Conservation (phyloP, 2,113 vertebrate species). For the Pipa parva region DNA sequence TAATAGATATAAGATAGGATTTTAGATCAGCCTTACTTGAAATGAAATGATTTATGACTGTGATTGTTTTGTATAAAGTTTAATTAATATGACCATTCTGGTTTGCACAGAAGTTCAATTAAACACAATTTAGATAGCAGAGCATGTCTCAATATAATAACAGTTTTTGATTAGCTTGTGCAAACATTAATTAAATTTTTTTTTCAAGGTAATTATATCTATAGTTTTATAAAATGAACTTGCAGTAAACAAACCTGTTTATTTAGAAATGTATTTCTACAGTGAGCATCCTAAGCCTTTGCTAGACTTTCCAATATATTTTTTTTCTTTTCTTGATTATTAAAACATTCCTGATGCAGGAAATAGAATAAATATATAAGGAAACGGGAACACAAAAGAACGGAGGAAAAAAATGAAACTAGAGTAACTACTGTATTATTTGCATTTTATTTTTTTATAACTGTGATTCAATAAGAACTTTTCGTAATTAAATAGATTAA, state of each 20-base stretch:
- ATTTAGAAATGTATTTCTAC: no score
- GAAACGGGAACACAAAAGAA: no score
- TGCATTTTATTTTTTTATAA: no score
- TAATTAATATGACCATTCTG: constrained; percentile 21
- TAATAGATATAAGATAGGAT: background rate
- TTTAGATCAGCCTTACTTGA: background rate
- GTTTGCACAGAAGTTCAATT: background rate
- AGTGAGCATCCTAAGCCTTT: background rate
- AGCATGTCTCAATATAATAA: background rate
- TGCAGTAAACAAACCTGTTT: constrained; percentile 15
- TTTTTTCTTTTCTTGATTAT: background rate
- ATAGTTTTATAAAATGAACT: constrained; percentile 7
- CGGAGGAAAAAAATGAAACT: no score
- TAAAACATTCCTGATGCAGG: no score
- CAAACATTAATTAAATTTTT: constrained; percentile 1
- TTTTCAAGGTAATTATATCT: constrained; percentile 7
- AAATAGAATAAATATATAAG: no score
- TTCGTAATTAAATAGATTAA: constrained; percentile 23
- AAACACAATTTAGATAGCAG: background rate
- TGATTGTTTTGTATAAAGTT: background rate
- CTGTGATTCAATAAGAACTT: background rate
- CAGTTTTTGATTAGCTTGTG: background rate
- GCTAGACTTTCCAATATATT: background rate
- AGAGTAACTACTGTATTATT: no score
- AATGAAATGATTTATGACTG: background rate